Percentiles rank a stretch among this genome's conserved stretches.
Conservation (phyloP, 1,140 invertebrate species). For the Sycophila sp. region DNA sequence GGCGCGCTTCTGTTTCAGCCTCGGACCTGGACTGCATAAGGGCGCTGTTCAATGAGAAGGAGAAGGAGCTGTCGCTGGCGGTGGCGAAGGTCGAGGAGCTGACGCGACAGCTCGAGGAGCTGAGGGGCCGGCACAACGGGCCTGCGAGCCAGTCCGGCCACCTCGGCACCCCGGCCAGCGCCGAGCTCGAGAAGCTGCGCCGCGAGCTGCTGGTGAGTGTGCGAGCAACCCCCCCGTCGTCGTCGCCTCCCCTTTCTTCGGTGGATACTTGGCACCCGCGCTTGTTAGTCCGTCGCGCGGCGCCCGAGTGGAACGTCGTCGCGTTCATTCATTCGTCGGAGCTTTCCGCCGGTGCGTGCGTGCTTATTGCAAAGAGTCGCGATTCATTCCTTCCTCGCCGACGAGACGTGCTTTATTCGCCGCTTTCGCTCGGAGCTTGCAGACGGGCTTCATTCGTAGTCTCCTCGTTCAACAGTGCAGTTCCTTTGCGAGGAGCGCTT, state of each 20-base stretch:
- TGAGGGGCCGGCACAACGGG: slow-evolving; percentile 74
- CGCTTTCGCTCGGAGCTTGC: too few relatives aligned
- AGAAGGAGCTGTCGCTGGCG: slow-evolving; percentile 94
- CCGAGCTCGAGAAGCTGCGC: slow-evolving; percentile 90
- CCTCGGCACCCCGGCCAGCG: slow-evolving; percentile 76
- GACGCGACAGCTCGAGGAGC: slow-evolving; percentile 91
- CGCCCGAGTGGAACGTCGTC: not conserved
- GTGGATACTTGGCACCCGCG: too few relatives aligned
- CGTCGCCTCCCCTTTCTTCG: not conserved
- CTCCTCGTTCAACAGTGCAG: too few relatives aligned
- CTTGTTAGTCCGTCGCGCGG: not conserved
- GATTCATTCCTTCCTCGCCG: too few relatives aligned
- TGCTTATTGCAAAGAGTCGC: too few relatives aligned
- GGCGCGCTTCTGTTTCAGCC: too few relatives aligned
- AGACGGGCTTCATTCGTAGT: too few relatives aligned
- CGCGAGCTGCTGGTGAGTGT: slow-evolving; percentile 87
- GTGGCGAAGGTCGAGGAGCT: slow-evolving; percentile 95
- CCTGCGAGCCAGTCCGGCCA: slow-evolving; percentile 60
- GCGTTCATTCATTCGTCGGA: too few relatives aligned
- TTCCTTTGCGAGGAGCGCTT: too few relatives aligned
- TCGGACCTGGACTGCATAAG: slow-evolving; percentile 95
- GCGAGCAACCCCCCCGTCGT: not conserved
- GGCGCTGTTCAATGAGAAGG: slow-evolving; percentile 96
- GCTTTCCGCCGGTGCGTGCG: too few relatives aligned
- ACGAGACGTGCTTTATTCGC: too few relatives aligned